Conservation (phyloP, 2,888 invertebrate species). For the Abrostola tripartita region DNA sequence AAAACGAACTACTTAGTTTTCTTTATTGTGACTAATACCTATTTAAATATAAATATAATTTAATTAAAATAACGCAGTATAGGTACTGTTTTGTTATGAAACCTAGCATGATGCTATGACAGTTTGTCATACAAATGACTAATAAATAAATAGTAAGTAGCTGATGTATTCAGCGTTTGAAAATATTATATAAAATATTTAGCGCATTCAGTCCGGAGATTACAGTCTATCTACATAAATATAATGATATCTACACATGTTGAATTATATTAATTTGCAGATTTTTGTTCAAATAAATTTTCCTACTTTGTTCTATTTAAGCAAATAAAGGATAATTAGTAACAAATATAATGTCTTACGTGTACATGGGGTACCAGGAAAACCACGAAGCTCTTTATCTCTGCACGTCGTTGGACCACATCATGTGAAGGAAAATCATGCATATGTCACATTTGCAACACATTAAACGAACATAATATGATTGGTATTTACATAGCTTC, state of each 20-base stretch:
- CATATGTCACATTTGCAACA: neutral
- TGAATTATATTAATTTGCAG: neutral
- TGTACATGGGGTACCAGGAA: conserved; percentile 44
- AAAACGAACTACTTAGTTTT: neutral
- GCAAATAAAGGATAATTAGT: conserved; percentile 8
- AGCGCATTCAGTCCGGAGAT: too few relatives aligned
- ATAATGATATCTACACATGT: neutral
- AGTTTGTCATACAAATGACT: too few relatives aligned
- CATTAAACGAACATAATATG: neutral
- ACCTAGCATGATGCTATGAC: too few relatives aligned
- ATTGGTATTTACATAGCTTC: too few relatives aligned
- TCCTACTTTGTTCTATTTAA: conserved; percentile 4
- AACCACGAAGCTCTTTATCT: conserved; percentile 45
- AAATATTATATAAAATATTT: too few relatives aligned
- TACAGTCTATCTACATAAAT: neutral
- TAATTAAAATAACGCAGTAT: too few relatives aligned
- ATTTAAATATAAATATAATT: too few relatives aligned
- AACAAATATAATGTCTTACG: conserved; percentile 3
- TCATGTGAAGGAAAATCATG: conserved; percentile 40
- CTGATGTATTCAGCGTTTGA: too few relatives aligned
- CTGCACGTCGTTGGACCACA: conserved; percentile 18
- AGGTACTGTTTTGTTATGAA: too few relatives aligned
- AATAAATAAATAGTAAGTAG: too few relatives aligned
- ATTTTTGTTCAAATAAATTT: neutral
- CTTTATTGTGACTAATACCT: neutral